These are phyloP conservation scores for Stenurella melanura DNA, from an alignment of 2,888 invertebrate genomes.

Conservation along the genomic window DNA sequence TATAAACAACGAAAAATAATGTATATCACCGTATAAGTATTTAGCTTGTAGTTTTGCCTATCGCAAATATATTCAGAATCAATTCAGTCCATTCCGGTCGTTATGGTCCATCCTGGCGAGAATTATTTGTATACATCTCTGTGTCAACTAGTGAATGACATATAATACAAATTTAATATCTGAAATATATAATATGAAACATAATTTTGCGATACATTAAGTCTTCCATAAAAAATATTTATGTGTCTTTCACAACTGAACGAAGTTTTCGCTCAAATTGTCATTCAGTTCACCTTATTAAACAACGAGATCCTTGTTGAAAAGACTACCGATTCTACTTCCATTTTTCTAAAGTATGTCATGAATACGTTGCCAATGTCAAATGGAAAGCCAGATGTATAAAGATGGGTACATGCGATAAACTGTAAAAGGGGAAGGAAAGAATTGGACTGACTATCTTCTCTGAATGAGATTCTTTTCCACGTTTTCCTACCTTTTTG, in stretches of 20 bases:
- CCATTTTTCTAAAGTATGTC: slow-evolving; percentile 14
- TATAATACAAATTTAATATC: no score
- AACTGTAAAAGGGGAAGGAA: slow-evolving; percentile 25
- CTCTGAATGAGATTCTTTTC: slow-evolving; percentile 34
- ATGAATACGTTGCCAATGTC: slow-evolving; percentile 31
- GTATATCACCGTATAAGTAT: no score
- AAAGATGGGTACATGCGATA: slow-evolving; percentile 36
- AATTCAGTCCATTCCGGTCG: no score
- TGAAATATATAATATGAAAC: no score
- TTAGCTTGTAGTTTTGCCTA: no score
- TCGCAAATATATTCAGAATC: no score
- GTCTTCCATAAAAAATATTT: no score
- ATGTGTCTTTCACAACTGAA: not conserved
- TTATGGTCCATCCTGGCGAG: no score
- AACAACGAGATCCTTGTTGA: slow-evolving; percentile 13
- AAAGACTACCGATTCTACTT: slow-evolving; percentile 7
- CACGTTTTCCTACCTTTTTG: slow-evolving; percentile 39
- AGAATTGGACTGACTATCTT: slow-evolving; percentile 37
- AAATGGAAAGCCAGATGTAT: slow-evolving; percentile 33
- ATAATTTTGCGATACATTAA: no score
- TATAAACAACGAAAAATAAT: no score
- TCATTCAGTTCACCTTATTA: not conserved
- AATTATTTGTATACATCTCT: no score
- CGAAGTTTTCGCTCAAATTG: not conserved
- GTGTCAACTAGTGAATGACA: no score